Conservation (phyloP, 2,888 invertebrate genomes). For the Thecocarcelia acutangulata region DNA sequence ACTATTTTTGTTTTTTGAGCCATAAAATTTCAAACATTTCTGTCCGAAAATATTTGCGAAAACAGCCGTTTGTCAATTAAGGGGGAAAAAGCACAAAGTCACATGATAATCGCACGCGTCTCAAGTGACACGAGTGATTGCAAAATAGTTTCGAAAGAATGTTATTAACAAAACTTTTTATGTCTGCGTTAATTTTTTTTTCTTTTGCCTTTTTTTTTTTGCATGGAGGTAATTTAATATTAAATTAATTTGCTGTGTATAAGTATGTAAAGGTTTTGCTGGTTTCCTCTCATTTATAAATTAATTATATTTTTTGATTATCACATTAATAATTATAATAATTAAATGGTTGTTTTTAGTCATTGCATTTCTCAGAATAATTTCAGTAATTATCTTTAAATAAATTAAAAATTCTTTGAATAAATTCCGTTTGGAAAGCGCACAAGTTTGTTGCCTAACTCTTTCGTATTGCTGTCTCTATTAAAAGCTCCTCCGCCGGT, state of each 20-base stretch:
- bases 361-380: slow-evolving; percentile 14
- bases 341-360: slow-evolving; percentile 44
- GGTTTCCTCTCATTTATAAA: slow-evolving; percentile 9
- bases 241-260: slow-evolving; percentile 29
- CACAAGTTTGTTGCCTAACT: slow-evolving; percentile 76
- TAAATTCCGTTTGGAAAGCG: not conserved
- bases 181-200: not conserved
- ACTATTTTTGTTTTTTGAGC: not conserved
- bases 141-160: slow-evolving; percentile 43
- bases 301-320: slow-evolving; percentile 58
- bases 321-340: slow-evolving; percentile 57
- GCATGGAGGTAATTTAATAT: slow-evolving; percentile 29
- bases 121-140: slow-evolving; percentile 78
- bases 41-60: not conserved
- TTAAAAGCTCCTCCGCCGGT: not conserved
- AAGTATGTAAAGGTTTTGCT: not conserved
- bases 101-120: slow-evolving; percentile 79
- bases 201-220: not conserved
- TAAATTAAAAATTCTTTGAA: slow-evolving; percentile 18
- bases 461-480: slow-evolving; percentile 69
- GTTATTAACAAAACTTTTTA: slow-evolving; percentile 33
- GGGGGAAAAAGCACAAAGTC: not conserved
- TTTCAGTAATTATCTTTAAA: slow-evolving; percentile 18
- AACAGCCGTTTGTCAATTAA: slow-evolving; percentile 12
- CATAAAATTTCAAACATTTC: slow-evolving; percentile 18